Evolutionary conservation across 2,888 invertebrate genomes (phyloP), one percentile per base, ranked within the genome.

Genomic region (Hymenopus coronatus): DNA sequence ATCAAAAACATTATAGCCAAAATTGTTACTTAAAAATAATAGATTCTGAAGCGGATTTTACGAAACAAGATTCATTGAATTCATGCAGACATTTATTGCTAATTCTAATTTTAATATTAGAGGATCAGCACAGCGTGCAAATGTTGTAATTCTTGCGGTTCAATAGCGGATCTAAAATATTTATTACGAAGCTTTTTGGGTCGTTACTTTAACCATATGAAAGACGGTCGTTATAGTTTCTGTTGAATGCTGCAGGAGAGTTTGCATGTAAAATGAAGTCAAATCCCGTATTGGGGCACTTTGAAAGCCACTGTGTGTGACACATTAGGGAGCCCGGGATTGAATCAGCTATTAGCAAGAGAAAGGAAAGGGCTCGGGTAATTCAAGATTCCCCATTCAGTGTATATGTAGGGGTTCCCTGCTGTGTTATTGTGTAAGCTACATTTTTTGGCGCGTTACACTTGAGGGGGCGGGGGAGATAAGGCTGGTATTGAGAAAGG

Each of bases 331-430:
- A 28, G 40, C 8, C n/a, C 15, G 27, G 33, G 15, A 28, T 46
- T 85, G 85, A 85, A 85, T 85, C 85, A 85, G 54, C 85, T 85
- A 85, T 85, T 85, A 85, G 85, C 85, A 85, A 46, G 46, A 84
- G 33, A 84, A 33, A 84, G 84, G 54, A 70, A 70, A 70, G 54
- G 54, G 54, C 54, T 27, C 8, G 85, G 46, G 85, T 85, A 85
- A 85, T 85, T 46, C 85, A 85, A 46, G 85, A 46, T 40, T 85
- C 46, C 54, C 85, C 27, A 15, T 46, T 15, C 85, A 85, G 20
- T 8, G 25, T 14, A 20, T 70, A 70, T 70, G 54, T 70, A 70
- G 85, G 84, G 46, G 85, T n/a, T n/a, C 85, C 85, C 30, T 15
- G 27, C 54, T 85, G 85, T 46, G 85, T 40, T 33, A 85, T 85